Conservation (phyloP, 2,888 invertebrate species). For the Heliconius ethilla region DNA sequence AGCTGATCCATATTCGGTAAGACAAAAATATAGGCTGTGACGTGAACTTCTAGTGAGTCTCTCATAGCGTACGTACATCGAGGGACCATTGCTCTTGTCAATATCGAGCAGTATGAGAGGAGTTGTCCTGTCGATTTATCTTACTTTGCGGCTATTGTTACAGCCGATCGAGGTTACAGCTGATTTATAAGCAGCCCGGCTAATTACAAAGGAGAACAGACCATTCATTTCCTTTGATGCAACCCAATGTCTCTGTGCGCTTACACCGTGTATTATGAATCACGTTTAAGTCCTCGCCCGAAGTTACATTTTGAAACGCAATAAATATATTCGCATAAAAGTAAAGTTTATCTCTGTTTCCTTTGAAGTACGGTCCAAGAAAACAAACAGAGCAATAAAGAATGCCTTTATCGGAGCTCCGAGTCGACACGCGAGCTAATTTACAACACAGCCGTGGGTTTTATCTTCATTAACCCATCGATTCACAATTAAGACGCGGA, state of each 20-base stretch:
- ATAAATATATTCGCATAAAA: constrained; percentile 78
- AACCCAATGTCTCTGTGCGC: constrained; percentile 62
- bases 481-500: constrained; percentile 82
- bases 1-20: constrained; percentile 44
- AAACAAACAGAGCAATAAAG: constrained; percentile 82
- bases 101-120: constrained; percentile 72
- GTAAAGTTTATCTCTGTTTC: constrained; percentile 76
- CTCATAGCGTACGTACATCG: constrained; percentile 56
- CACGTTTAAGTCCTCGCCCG: constrained; percentile 50
- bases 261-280: constrained; percentile 46
- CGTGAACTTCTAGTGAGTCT: constrained; percentile 45
- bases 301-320: constrained; percentile 58
- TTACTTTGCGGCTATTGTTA: constrained; percentile 78
- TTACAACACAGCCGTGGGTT: constrained; percentile 81
- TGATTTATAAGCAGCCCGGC: constrained; percentile 77
- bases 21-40: constrained; percentile 49
- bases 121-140: constrained; percentile 77
- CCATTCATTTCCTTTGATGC: constrained; percentile 68
- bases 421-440: constrained; percentile 83
- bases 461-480: constrained; percentile 83
- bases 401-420: constrained; percentile 79
- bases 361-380: constrained; percentile 80
- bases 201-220: constrained; percentile 72
- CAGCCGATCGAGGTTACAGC: constrained; percentile 67
- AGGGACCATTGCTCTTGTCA: constrained; percentile 70